Conservation (phyloP, 2,888 invertebrate genomes). For the Campoplex capitator region DNA sequence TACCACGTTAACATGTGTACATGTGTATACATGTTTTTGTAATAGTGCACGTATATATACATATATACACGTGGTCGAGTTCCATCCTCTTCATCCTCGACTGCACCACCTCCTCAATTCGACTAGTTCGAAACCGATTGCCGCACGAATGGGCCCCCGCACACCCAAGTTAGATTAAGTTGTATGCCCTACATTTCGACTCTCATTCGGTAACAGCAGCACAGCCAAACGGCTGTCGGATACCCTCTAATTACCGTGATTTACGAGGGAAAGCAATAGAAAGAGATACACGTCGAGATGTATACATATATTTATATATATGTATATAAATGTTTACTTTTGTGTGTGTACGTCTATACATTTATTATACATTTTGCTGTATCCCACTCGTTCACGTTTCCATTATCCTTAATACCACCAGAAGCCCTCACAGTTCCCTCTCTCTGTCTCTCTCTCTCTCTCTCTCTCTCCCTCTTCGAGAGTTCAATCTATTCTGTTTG, state of each 20-base stretch:
- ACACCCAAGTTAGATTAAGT: constrained; percentile 78
- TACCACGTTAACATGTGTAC: constrained; percentile 30
- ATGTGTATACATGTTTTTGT: constrained; percentile 12
- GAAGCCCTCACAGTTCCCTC: constrained; percentile 30
- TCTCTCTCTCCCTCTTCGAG: constrained; percentile 2
- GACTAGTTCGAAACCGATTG: constrained; percentile 68
- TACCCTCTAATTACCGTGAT: constrained; percentile 78
- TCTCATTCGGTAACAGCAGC: constrained; percentile 70
- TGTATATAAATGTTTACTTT: not conserved
- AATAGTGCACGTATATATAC: constrained; percentile 19
- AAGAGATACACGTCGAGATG: not conserved
- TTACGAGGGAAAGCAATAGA: constrained; percentile 67
- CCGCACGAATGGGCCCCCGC: constrained; percentile 68
- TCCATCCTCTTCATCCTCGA: constrained; percentile 58
- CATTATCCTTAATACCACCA: constrained; percentile 59
- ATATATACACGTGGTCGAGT: constrained; percentile 25
- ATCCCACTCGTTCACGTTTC: constrained; percentile 61
- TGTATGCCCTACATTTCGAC: constrained; percentile 72
- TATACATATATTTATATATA: constrained; percentile 14
- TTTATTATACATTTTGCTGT: constrained; percentile 16
- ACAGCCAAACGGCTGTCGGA: constrained; percentile 75
- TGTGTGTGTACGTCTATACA: constrained; percentile 1
- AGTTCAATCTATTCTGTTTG: constrained; percentile 55
- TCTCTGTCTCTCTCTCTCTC: not conserved
- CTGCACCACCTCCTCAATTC: constrained; percentile 62